Conservation (phyloP, 2,113 vertebrate species). For the Lipophrys pholis region DNA sequence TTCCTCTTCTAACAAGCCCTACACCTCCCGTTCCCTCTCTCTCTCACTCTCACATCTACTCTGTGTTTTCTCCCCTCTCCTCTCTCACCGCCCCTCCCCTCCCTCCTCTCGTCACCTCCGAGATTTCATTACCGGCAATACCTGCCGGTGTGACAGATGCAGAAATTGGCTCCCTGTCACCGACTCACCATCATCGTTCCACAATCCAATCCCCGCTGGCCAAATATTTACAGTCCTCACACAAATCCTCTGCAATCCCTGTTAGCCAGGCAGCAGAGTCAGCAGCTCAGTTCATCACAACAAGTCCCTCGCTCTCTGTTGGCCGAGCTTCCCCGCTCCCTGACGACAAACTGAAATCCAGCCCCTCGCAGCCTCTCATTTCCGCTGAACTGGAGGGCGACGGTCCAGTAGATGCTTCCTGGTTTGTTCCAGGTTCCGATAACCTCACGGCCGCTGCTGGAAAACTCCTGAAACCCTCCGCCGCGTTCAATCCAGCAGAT, state of each 20-base stretch:
- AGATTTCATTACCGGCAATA: background rate
- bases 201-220: conserved; percentile 5
- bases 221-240: conserved; percentile 16
- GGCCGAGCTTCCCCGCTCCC: background rate
- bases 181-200: conserved; percentile 37
- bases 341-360: background rate
- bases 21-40: conserved; percentile 14
- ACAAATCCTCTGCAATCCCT: background rate
- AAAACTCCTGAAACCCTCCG: background rate
- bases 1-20: background rate
- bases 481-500: conserved; percentile 30
- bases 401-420: background rate
- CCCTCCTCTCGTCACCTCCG: background rate
- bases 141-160: conserved; percentile 14
- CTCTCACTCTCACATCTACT: background rate
- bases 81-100: background rate
- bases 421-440: background rate
- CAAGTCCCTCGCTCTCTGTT: too few relatives aligned
- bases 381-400: conserved; percentile 1
- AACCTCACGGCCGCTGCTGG: conserved; percentile 5
- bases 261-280: background rate
- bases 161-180: conserved; percentile 23
- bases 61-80: background rate
- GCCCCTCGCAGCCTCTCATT: background rate
- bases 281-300: conserved; percentile 3